A percentile compares a stretch with the other conserved stretches of the same genome.
Evolutionary conservation across 2,888 invertebrate species (phyloP).

Genomic region (Drosophila limbata): DNA sequence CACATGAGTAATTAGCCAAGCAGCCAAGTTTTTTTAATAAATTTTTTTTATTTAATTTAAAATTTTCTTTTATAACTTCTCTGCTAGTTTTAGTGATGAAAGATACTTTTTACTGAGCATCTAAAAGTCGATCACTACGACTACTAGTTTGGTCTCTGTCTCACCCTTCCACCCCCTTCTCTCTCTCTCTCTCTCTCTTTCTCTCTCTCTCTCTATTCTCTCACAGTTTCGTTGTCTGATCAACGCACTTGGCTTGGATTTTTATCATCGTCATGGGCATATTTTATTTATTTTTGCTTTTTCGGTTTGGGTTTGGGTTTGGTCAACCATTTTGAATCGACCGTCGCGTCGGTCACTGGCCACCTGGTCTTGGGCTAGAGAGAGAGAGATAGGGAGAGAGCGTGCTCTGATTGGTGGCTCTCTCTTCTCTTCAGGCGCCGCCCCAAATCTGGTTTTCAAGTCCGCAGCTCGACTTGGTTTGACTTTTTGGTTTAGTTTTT

Average conservation of each 20-base stretch:
- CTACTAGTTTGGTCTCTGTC: neutral
- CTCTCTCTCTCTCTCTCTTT: constrained; percentile 2
- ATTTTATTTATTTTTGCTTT: neutral
- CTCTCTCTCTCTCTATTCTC: neutral
- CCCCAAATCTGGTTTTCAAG: constrained; percentile 36
- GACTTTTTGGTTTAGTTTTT: constrained; percentile 25
- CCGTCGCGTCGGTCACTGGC: constrained; percentile 8
- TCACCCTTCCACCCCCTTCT: neutral
- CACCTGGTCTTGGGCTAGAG: neutral
- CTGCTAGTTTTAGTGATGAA: too few relatives aligned
- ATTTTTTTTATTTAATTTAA: too few relatives aligned
- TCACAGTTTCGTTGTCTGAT: constrained; percentile 33
- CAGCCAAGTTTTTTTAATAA: too few relatives aligned
- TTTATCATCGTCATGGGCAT: constrained; percentile 16
- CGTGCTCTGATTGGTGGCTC: constrained; percentile 27
- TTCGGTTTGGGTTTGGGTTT: neutral
- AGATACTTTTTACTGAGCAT: neutral
- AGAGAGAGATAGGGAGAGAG: neutral
- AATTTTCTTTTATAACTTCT: too few relatives aligned
- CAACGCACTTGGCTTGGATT: constrained; percentile 23
- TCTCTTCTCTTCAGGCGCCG: constrained; percentile 14
- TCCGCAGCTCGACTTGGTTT: neutral
- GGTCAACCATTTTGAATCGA: constrained; percentile 35
- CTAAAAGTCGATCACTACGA: neutral
- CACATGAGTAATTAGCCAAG: too few relatives aligned